Evolutionary conservation across 2,888 invertebrate genomes (phyloP).

Genomic region (Drepanosiphum platanoidis): DNA sequence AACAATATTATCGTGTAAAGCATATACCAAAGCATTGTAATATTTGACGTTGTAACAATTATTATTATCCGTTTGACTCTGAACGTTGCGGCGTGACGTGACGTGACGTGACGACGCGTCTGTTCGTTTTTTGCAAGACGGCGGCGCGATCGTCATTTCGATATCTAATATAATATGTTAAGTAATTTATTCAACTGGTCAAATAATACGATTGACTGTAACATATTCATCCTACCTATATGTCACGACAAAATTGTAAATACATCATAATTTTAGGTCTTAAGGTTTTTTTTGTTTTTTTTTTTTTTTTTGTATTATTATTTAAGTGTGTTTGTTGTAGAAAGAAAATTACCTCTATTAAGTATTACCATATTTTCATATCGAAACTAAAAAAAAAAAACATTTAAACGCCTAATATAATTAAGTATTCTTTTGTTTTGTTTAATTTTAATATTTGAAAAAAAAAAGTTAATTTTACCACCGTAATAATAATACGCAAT

Average conservation of each 20-base stretch:
- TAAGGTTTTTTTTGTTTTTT: too few species aligned
- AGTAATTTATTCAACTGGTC: slow-evolving; percentile 37
- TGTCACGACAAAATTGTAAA: slow-evolving; percentile 32
- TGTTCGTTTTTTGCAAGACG: neutral
- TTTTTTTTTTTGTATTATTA: too few species aligned
- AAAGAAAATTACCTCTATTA: neutral
- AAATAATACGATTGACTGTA: slow-evolving; percentile 12
- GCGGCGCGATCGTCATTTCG: too few species aligned
- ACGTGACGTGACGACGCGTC: neutral
- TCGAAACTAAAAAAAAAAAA: neutral
- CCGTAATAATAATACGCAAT: too few species aligned
- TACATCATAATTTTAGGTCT: slow-evolving; percentile 31
- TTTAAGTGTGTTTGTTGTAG: slow-evolving; percentile 33
- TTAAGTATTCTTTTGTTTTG: neutral
- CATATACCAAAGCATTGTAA: slow-evolving; percentile 54
- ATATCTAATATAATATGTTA: slow-evolving; percentile 35
- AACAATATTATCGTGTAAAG: slow-evolving; percentile 30
- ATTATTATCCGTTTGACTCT: slow-evolving; percentile 5
- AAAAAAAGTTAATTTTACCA: too few species aligned
- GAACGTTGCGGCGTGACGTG: too few species aligned
- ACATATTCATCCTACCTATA: slow-evolving; percentile 43
- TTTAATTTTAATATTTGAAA: too few species aligned
- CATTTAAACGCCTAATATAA: neutral
- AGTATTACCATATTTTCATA: slow-evolving; percentile 9
- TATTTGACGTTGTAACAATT: slow-evolving; percentile 12